A percentile compares a stretch with the other conserved stretches of the same genome.
Evolutionary conservation across 2,797 vertebrate species (phyloP).

Genomic region (Gambelia wislizenii): DNA sequence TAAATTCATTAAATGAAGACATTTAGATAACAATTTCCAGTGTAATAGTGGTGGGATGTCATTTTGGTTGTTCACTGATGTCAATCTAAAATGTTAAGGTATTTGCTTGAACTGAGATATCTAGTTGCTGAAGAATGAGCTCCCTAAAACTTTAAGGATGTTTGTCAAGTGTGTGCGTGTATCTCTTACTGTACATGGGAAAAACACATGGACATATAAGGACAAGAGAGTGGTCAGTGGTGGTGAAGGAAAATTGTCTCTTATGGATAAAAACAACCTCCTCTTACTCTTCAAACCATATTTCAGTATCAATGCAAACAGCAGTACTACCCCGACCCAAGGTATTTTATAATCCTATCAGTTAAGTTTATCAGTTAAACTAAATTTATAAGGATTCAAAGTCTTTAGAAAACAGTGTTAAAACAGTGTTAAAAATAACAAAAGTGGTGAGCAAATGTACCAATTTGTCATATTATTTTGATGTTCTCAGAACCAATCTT

Average conservation of each 20-base stretch:
- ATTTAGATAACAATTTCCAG: not conserved
- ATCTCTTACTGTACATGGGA: not conserved
- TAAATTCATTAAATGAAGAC: not conserved
- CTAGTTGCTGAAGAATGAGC: not conserved
- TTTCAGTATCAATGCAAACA: accelerated
- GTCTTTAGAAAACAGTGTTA: not conserved
- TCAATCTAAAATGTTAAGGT: not conserved
- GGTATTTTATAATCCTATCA: not conserved
- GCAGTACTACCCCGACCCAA: not conserved
- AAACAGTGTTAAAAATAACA: accelerated
- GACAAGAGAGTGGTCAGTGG: not conserved
- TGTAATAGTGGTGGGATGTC: accelerated
- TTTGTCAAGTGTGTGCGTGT: not conserved
- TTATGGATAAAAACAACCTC: not conserved
- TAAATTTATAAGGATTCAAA: not conserved
- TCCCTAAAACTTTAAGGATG: not conserved
- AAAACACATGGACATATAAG: not conserved
- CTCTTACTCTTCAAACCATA: accelerated
- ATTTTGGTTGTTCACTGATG: not conserved
- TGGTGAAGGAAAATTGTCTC: not conserved
- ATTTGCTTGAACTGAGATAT: not conserved
- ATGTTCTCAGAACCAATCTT: not conserved
- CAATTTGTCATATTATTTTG: not conserved
- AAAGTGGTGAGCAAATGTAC: not conserved
- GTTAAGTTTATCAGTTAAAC: too few species aligned